A percentile compares a stretch with the other conserved stretches of the same genome.
Evolutionary conservation across 2,113 vertebrate genomes (phyloP).

Genomic region (Conger conger): DNA sequence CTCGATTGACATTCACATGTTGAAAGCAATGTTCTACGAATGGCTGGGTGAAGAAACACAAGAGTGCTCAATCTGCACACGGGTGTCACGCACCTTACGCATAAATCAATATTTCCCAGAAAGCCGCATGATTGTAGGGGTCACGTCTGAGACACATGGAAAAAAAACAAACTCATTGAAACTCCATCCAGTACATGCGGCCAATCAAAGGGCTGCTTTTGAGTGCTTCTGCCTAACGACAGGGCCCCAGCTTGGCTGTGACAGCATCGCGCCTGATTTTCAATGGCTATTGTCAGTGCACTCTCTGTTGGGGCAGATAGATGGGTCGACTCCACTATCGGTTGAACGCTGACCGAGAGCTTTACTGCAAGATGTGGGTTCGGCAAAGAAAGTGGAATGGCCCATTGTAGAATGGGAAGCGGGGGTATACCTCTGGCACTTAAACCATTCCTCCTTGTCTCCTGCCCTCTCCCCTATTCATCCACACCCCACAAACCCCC

Average conservation of each 20-base stretch:
- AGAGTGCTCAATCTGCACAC: conserved; percentile 15
- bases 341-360: conserved; percentile 66
- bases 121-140: conserved; percentile 18
- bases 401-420: conserved; percentile 47
- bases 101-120: conserved; percentile 67
- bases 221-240: conserved; percentile 70
- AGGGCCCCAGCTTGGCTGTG: conserved; percentile 55
- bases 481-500: conserved; percentile 29
- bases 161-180: background rate
- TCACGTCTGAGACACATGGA: background rate
- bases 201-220: conserved; percentile 63
- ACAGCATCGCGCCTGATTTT: conserved; percentile 70
- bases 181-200: conserved; percentile 45
- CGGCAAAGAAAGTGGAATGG: conserved; percentile 42
- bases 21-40: background rate
- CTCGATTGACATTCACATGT: background rate
- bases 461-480: background rate
- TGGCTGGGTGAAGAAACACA: background rate
- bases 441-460: conserved; percentile 53
- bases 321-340: conserved; percentile 74
- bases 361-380: conserved; percentile 68
- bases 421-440: no score
- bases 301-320: conserved; percentile 67
- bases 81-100: conserved; percentile 50
- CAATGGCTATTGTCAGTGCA: conserved; percentile 76